Percentiles rank a stretch among this genome's conserved stretches.
Evolutionary conservation across 2,888 invertebrate genomes (phyloP).

Genomic region (Lepeophtheirus nordmannii): DNA sequence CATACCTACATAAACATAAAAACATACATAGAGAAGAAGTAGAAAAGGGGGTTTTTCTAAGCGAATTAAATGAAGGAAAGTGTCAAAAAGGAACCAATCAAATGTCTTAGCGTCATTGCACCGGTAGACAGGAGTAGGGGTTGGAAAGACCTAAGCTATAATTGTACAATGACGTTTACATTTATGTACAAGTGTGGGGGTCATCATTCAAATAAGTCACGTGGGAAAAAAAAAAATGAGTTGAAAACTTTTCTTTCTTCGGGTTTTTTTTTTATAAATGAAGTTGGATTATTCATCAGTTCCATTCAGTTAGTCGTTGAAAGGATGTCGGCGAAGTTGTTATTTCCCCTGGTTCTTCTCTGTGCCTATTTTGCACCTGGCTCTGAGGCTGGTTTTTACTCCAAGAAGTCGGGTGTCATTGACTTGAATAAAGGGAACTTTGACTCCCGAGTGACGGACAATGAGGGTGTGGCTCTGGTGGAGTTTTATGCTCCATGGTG

Average conservation of each 20-base stretch:
- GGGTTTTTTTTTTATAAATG: no score
- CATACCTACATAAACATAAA: no score
- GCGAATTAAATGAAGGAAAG: not conserved
- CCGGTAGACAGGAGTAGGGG: not conserved
- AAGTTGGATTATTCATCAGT: no score
- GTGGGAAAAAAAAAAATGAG: no score
- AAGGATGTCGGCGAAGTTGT: no score
- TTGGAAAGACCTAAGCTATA: not conserved
- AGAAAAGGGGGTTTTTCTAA: not conserved
- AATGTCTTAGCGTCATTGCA: not conserved
- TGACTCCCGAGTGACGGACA: constrained; percentile 59
- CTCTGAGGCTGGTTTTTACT: constrained; percentile 27
- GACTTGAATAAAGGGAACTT: constrained; percentile 76
- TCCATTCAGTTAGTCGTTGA: no score
- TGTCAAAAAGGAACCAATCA: not conserved
- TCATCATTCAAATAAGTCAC: no score
- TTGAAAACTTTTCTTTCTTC: no score
- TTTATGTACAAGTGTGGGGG: not conserved
- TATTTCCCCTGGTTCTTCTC: no score
- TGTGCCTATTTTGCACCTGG: not conserved
- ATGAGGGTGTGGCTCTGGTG: constrained; percentile 81
- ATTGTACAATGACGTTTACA: not conserved
- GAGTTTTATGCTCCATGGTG: constrained; percentile 97
- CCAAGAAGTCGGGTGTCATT: constrained; percentile 50
- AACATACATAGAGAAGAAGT: no score